A percentile compares a stretch with the other conserved stretches of the same genome.
Conservation (phyloP, 2,797 vertebrate genomes). For the Myotis daubentonii region DNA sequence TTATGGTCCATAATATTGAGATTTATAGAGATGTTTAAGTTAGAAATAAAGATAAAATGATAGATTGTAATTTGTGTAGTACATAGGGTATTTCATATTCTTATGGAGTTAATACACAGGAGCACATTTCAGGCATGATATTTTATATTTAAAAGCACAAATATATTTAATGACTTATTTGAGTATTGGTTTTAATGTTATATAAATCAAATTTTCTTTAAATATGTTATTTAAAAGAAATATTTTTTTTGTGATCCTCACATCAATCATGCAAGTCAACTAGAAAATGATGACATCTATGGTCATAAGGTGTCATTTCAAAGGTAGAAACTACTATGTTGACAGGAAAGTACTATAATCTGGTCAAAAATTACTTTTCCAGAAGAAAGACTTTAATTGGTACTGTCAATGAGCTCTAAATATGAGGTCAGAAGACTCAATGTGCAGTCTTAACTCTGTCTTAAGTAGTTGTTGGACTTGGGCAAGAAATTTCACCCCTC, state of each 20-base stretch:
- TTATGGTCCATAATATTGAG: neutral
- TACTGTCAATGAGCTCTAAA: neutral
- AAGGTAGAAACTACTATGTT: neutral
- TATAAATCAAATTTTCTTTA: neutral
- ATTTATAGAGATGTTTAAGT: neutral
- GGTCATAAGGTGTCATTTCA: neutral
- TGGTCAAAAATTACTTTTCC: neutral
- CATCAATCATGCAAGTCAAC: neutral
- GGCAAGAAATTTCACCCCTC: neutral
- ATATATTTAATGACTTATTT: neutral
- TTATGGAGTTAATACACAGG: neutral
- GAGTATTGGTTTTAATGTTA: neutral
- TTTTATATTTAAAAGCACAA: neutral
- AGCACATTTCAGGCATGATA: neutral
- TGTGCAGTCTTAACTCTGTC: neutral
- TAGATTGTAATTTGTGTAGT: neutral
- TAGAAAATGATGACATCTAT: neutral
- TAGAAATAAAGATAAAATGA: slow-evolving; percentile 4
- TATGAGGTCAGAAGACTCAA: neutral
- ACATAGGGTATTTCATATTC: neutral
- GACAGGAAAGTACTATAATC: neutral
- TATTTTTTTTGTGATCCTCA: neutral
- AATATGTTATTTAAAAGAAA: neutral
- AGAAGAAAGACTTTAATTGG: neutral
- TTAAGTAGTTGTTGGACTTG: neutral